phyloP scores from a whole-genome alignment of 2,797 vertebrate genomes.

The Hylomyscus alleni region DNA sequence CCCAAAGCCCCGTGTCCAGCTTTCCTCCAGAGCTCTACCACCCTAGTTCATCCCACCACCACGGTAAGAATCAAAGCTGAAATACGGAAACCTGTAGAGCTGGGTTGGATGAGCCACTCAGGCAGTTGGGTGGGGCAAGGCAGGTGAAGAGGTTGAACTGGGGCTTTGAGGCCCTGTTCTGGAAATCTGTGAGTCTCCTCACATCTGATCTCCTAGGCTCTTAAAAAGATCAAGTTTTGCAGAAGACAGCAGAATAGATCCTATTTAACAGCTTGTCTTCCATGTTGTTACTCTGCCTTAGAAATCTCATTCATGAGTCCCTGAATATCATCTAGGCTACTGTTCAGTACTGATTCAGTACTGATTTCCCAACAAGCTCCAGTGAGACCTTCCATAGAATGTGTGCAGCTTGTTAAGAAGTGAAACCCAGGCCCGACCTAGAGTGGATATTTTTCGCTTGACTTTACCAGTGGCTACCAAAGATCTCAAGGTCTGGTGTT shows the following conservation, averaged over 20 bases:
- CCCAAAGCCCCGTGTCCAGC: not conserved
- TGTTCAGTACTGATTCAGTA: accelerated
- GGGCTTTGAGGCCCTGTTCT: not conserved
- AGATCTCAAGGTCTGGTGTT: not conserved
- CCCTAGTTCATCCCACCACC: too few species aligned
- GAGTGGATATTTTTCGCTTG: not conserved
- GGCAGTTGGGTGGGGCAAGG: not conserved
- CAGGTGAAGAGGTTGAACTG: not conserved
- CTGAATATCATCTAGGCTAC: not conserved
- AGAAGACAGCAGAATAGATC: accelerated
- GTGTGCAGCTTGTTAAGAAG: not conserved
- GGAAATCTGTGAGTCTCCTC: not conserved
- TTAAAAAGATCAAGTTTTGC: not conserved
- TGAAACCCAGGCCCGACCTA: too few species aligned
- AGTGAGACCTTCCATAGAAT: not conserved
- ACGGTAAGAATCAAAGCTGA: too few species aligned
- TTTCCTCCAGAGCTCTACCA: not conserved
- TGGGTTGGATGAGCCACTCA: accelerated
- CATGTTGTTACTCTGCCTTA: accelerated
- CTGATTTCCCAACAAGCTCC: not conserved
- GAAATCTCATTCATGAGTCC: not conserved
- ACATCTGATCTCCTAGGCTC: too few species aligned
- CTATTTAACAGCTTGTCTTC: not conserved
- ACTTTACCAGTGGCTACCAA: too few species aligned
- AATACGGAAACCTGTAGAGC: not conserved